Evolutionary conservation across 2,888 invertebrate species (phyloP).

Genomic region (Tineola bisselliella): DNA sequence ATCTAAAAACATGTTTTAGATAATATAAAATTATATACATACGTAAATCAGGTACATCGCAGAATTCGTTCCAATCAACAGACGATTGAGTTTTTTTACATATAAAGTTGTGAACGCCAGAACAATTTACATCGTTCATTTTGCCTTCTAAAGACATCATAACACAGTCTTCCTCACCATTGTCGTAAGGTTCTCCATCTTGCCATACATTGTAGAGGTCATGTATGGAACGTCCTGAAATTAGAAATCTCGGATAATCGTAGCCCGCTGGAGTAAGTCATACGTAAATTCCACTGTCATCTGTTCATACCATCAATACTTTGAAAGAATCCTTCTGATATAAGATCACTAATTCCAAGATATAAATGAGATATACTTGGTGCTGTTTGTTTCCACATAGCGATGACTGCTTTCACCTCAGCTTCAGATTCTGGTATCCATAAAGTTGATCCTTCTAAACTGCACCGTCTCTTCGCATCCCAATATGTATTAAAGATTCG

Average conservation of each 20-base stretch:
- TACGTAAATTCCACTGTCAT: too few species aligned
- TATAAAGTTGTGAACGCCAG: slow-evolving; percentile 32
- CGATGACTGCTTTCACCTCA: neutral
- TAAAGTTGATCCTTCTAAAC: slow-evolving; percentile 19
- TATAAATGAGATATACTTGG: neutral
- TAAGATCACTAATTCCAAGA: neutral
- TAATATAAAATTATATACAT: slow-evolving; percentile 6
- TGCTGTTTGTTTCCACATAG: neutral
- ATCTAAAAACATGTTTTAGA: too few species aligned
- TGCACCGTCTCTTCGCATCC: slow-evolving; percentile 19
- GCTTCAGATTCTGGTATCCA: neutral
- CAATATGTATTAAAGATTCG: slow-evolving; percentile 19
- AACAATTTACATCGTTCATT: slow-evolving; percentile 35
- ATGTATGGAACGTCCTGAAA: slow-evolving; percentile 31
- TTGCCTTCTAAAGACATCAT: slow-evolving; percentile 23
- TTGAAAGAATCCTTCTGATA: neutral
- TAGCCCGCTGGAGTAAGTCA: too few species aligned
- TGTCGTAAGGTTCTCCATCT: slow-evolving; percentile 41
- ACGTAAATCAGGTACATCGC: slow-evolving; percentile 40
- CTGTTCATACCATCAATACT: slow-evolving; percentile 8
- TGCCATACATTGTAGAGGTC: slow-evolving; percentile 40
- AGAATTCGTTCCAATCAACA: slow-evolving; percentile 39
- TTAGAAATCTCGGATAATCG: too few species aligned
- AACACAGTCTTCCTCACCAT: slow-evolving; percentile 32
- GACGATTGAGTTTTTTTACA: slow-evolving; percentile 39